These are phyloP conservation scores for Drosophila punjabiensis DNA, from an alignment of 1,140 invertebrate species.

Conservation along the genomic window DNA sequence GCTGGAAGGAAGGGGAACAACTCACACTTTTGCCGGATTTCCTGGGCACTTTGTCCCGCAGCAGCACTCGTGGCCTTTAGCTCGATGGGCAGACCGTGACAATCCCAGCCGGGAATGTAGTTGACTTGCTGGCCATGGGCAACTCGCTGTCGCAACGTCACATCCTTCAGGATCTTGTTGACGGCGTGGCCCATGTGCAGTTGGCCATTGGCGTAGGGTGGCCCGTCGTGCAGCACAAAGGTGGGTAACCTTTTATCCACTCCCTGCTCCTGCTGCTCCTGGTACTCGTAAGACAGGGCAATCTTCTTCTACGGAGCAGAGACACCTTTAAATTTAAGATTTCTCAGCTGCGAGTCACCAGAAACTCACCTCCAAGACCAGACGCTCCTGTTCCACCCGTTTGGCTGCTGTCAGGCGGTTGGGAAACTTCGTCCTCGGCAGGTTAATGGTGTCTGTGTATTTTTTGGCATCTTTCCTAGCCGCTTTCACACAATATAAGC, in stretches of 20 bases:
- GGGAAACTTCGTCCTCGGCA: slow-evolving; percentile 87
- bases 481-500: slow-evolving; percentile 75
- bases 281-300: slow-evolving; percentile 93
- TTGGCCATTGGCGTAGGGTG: slow-evolving; percentile 99
- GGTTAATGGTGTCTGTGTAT: slow-evolving; percentile 87
- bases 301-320: slow-evolving; percentile 89
- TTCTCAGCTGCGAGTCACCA: background rate
- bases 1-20: background rate
- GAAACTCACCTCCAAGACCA: slow-evolving; percentile 66
- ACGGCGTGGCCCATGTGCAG: slow-evolving; percentile 99
- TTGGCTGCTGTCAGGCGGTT: slow-evolving; percentile 83
- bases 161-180: slow-evolving; percentile 99
- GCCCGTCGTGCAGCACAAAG: slow-evolving; percentile 98
- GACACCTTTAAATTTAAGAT: background rate
- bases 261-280: slow-evolving; percentile 89
- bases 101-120: slow-evolving; percentile 99
- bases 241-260: slow-evolving; percentile 87
- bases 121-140: slow-evolving; percentile 92
- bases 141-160: slow-evolving; percentile 93
- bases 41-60: slow-evolving; percentile 86
- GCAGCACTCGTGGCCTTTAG: slow-evolving; percentile 90
- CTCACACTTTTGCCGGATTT: slow-evolving; percentile 90
- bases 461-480: slow-evolving; percentile 69
- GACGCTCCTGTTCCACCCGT: slow-evolving; percentile 86
- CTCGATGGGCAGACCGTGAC: slow-evolving; percentile 99